Evolutionary conservation across 2,888 invertebrate genomes (phyloP), one percentile per base, ranked within the genome.

Genomic region (Embidobia sp.): DNA sequence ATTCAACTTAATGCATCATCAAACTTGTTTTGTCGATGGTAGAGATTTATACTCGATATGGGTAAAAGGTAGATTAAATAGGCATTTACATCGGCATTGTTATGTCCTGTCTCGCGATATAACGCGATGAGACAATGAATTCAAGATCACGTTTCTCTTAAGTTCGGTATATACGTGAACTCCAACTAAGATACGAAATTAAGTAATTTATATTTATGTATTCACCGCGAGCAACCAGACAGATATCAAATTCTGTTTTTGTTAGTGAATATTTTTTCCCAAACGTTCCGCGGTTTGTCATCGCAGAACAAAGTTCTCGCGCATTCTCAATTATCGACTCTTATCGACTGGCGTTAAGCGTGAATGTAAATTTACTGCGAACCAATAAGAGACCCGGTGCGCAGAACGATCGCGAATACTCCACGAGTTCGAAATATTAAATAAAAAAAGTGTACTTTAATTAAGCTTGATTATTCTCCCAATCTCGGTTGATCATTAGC

Each of bases 121-220:
- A 72, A 67, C 79, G 69, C 67, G 81, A 80, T 76, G 82, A 82
- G 84, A 83, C 84, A 85, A 85, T 84, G 85, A 85, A 85, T 85
- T 84, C 84, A 84, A 84, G 84, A 85, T 85, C 85, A 85, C 84
- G 84, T 84, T 82, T 81, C 82, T 72, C 75, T 75, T 61, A 72
- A 59, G 29, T 80, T 51, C 76, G 78, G 79, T n/a, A n/a, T 81
- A 83, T 81, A 80, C 81, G 80, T 80, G 76, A 84, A 82, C 82
- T 83, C 82, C 80, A 80, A 79, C 77, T 78, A 53, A 82, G 81
- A 81, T 82, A 80, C 78, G 77, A 84, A 85, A 85, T 85, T 85
- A 83, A 85, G 84, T 84, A 83, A 84, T 85, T 84, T 84, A 82
- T 85, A 85, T 85, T 85, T 84, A 85, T 85, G 80, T 84, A 85